Percentiles rank a stretch among this genome's conserved stretches.
These are phyloP conservation scores for Chlorospingus semifuscus DNA, from an alignment of 2,797 vertebrate species.

Conservation along the genomic window DNA sequence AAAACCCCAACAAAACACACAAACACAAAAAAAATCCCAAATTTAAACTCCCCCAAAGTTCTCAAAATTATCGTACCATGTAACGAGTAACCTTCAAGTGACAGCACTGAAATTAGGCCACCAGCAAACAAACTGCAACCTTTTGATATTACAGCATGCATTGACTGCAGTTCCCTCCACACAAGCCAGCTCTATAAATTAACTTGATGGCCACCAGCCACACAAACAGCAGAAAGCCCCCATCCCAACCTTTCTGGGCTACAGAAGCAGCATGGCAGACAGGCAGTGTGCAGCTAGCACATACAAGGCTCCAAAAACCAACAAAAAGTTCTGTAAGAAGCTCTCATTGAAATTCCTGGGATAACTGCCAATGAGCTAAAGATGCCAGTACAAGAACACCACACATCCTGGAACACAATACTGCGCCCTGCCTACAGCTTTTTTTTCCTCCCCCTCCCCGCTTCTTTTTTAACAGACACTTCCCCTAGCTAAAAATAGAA, in stretches of 20 bases:
- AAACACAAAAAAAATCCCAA: background rate
- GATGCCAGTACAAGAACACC: background rate
- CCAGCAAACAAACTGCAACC: background rate
- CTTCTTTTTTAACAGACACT: background rate
- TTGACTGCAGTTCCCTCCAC: background rate
- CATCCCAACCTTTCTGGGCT: background rate
- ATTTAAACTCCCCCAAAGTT: background rate
- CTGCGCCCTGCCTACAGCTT: background rate
- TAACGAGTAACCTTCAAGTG: background rate
- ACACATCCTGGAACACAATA: background rate
- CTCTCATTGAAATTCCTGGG: background rate
- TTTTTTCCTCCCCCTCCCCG: fast-evolving
- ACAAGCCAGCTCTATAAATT: background rate
- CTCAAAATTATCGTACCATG: background rate
- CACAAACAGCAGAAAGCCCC: fast-evolving
- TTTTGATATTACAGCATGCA: background rate
- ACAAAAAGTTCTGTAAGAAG: background rate
- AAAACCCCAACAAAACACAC: background rate
- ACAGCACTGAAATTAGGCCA: background rate
- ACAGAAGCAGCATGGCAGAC: background rate
- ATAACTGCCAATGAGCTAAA: background rate
- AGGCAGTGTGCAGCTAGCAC: background rate
- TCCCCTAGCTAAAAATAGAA: background rate
- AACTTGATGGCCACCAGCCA: background rate
- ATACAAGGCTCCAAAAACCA: background rate